Base-by-base conservation (phyloP, 2,797 vertebrate genomes). In the Cossypha heuglini region DNA sequence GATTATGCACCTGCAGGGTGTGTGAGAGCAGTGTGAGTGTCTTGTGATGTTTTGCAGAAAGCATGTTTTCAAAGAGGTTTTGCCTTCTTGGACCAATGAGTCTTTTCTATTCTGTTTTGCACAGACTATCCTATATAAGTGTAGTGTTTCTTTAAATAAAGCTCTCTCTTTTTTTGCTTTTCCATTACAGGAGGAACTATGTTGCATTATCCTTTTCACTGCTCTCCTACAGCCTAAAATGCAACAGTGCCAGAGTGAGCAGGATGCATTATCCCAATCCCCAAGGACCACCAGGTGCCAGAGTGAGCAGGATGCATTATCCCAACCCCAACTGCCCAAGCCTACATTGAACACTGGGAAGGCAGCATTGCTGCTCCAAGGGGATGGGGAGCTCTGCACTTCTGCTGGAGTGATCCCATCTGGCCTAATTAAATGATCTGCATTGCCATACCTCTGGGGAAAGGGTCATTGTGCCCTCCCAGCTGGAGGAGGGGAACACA, bases 361-460 rank as follows among this genome's bases (percentile, higher is more conserved):
- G 64, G 55, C 69, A 93, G 69, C 81, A 69, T 37, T 42, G 61
- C 59, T 45, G 54, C n/a, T 94, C 90, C 29, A 16, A 49, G 28
- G 86, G 86, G 64, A 81, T 75, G 51, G 64, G 81, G 48, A 91
- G 81, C 81, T 95, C 86, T 87, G 54, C 63, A 54, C 83, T 95
- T 94, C 93, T 85, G 85, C 93, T 94, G 62, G 31, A 95, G 42
- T 48, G 78, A 94, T 85, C 76, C 88, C 42, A 33, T 94, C 91
- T 94, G 87, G 87, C 79, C 83, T 87, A 84, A 96, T 96, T 92
- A 85, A 95, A 84, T 80, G 69, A 86, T 93, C 55, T 83, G 85
- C 86, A 94, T 5, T 89, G 92, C 90, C 91, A 97, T 73, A 26
- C 48, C 67, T 43, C 71, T 75, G 78, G 78, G 66, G 33, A 87